Percentiles rank a stretch among this genome's conserved stretches.
These are phyloP conservation scores for Coronaproctus castanopsis DNA, from an alignment of 2,888 invertebrate genomes.

Conservation along the genomic window DNA sequence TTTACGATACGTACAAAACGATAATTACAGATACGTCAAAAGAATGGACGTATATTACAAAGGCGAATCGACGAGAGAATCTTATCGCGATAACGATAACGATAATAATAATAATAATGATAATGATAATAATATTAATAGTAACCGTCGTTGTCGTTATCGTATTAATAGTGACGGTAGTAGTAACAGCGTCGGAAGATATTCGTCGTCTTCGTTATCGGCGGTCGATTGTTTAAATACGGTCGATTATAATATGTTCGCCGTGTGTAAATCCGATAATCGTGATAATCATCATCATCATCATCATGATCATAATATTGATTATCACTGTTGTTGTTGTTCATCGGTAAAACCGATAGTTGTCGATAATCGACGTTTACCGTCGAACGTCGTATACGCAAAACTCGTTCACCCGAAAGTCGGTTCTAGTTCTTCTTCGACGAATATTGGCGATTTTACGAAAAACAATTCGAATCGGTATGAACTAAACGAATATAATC, in stretches of 20 bases:
- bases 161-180: neutral
- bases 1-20: conserved; percentile 26
- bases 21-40: conserved; percentile 7
- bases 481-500: too few species aligned
- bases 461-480: too few species aligned
- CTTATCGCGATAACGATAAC: neutral
- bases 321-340: neutral
- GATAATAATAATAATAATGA: neutral
- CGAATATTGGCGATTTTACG: neutral
- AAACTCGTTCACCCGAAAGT: conserved; percentile 5
- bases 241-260: conserved; percentile 12
- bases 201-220: neutral
- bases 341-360: too few species aligned
- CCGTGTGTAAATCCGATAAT: neutral
- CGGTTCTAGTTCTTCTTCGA: neutral
- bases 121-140: neutral
- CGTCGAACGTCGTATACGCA: conserved; percentile 7
- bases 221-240: neutral
- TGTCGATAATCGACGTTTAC: too few species aligned
- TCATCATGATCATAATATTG: neutral
- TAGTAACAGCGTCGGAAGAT: neutral
- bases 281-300: neutral
- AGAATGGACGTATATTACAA: neutral
- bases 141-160: neutral
- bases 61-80: too few species aligned